Evolutionary conservation across 2,113 vertebrate genomes (phyloP), one percentile per base, ranked within the genome.

Genomic region (Corydoras sp.): DNA sequence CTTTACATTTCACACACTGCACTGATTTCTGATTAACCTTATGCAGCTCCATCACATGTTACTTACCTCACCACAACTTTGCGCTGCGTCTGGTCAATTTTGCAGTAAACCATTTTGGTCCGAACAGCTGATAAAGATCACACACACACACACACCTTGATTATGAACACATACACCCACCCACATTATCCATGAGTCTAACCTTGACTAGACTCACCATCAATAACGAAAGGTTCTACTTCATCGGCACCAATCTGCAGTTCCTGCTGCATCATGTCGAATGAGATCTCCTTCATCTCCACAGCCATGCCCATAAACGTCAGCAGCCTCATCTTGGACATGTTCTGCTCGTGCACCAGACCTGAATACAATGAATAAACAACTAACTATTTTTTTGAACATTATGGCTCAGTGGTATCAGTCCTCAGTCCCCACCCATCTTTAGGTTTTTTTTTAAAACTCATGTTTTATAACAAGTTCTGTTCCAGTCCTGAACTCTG

Each of bases 231-330:
- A 0, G 96, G 94, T 86, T 99, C 97, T 7, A 99, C 97, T 11
- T 98, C 95, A 24, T 98, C 95, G 3, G 91, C 92, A 69, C 91
- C 93, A 1, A 98, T 90, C 86, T 98, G 95, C 78, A 99, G 93
- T 78, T 99, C 96, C 83, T 98, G 94, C 67, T 98, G 92, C 91
- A 99, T 95, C 48, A 92, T 96, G 73, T 97, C 95, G 79, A 99
- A 99, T 5, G 90, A 94, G 79, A 99, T 93, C 83, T 99, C 96
- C 84, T 97, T 99, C 81, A 90, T 95, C 85, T 98, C 96, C 62
- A 94, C 95, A 10, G 97, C 95, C 97, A 99, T 98, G 78, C 97
- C 96, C 97, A 99, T 98, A 82, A 99, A 97, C 12, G 95, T 99
- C 67, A 99, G 92, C 61, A 99, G 89, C 79, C 97, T 92, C 97